phyloP scores from a whole-genome alignment of 2,888 invertebrate genomes.

The Ormia ochracea region DNA sequence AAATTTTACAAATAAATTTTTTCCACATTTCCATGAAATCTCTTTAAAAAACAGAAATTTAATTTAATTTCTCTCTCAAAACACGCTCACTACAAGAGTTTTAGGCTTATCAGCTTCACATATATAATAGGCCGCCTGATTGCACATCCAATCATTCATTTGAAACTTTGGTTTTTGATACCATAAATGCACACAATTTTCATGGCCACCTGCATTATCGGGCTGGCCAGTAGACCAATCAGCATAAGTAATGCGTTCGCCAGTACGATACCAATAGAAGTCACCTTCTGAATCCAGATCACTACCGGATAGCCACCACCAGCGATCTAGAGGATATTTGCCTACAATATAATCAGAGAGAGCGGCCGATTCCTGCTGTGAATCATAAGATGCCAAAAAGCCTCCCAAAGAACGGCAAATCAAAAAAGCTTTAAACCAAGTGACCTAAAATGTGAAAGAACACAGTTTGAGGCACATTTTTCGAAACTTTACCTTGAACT shows the following conservation, averaged over 20 bases:
- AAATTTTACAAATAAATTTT: no score
- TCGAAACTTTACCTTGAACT: no score
- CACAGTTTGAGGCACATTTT: neutral
- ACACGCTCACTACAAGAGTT: conserved; percentile 35
- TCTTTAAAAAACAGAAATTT: no score
- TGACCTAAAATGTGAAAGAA: conserved; percentile 57
- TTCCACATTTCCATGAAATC: no score
- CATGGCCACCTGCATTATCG: conserved; percentile 67
- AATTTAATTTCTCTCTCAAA: conserved; percentile 2
- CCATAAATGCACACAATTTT: conserved; percentile 70
- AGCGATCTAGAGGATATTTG: conserved; percentile 65
- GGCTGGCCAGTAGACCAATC: conserved; percentile 69
- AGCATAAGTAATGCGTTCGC: conserved; percentile 67
- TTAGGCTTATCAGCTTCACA: conserved; percentile 66
- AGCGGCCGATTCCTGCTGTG: conserved; percentile 66
- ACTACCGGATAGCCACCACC: conserved; percentile 70
- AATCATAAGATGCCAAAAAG: conserved; percentile 69
- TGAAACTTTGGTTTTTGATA: conserved; percentile 61
- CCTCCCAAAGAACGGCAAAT: conserved; percentile 69
- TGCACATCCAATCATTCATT: conserved; percentile 70
- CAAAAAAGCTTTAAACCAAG: conserved; percentile 69
- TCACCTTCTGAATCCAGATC: conserved; percentile 69
- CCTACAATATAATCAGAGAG: conserved; percentile 65
- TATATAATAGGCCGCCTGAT: conserved; percentile 66
- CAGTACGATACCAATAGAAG: conserved; percentile 69